Conservation (phyloP, 1,140 invertebrate species). For the Temnothorax longispinosus region DNA sequence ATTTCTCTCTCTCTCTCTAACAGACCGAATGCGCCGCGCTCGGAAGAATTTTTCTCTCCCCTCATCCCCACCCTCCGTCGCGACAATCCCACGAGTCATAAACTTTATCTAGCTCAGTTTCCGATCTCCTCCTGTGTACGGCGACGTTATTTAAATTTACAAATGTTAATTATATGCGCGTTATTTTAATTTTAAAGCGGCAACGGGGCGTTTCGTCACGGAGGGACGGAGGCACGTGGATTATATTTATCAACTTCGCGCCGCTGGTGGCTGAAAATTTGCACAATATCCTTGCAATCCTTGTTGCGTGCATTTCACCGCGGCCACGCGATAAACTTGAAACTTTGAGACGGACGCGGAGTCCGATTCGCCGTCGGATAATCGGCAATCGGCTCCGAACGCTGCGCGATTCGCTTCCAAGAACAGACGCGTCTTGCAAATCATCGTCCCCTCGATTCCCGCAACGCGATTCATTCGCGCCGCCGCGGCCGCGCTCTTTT, state of each 20-base stretch:
- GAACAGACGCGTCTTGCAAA: slow-evolving; percentile 39
- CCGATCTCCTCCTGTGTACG: background rate
- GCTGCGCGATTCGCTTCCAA: background rate
- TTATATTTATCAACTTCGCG: slow-evolving; percentile 7
- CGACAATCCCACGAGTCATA: background rate
- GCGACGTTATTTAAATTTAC: background rate
- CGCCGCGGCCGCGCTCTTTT: slow-evolving; percentile 28
- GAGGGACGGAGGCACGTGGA: background rate
- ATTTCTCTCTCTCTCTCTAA: background rate
- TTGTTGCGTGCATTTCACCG: background rate
- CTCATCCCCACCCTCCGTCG: background rate
- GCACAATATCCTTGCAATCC: too few relatives aligned
- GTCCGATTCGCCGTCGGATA: slow-evolving; percentile 1
- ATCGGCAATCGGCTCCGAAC: background rate
- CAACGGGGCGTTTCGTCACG: background rate
- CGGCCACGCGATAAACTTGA: background rate
- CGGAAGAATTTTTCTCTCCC: background rate
- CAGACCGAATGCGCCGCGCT: background rate
- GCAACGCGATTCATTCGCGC: slow-evolving; percentile 2
- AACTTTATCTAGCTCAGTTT: background rate
- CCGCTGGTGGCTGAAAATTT: background rate
- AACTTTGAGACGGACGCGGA: background rate
- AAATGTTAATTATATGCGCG: slow-evolving; percentile 10
- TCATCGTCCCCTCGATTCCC: slow-evolving; percentile 41
- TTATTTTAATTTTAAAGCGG: background rate